Base-by-base conservation (phyloP, 2,888 invertebrate species). In the Hyles lineata region DNA sequence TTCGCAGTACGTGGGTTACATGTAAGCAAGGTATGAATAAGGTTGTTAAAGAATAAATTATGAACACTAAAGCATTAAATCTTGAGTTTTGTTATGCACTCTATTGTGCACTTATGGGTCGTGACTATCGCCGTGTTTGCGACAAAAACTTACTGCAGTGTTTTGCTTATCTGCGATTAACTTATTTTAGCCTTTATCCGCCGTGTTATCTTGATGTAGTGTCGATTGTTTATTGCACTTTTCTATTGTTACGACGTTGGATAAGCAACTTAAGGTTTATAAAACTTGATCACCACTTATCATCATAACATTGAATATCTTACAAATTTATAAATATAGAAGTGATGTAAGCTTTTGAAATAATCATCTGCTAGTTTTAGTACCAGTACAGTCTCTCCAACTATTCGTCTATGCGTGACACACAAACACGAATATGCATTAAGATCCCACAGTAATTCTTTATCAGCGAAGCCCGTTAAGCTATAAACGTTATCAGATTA, bases 401-500 rank as follows among this genome's bases (percentile, higher is more conserved):
- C 43, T 15, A 67, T 67, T 67, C 15, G 50, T 23, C 17, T 23
- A 67, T 50, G 50, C 67, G 67, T 70, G 72, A 73, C 74, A 74
- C 74, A 77, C 74, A 76, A 78, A 77, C 73, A 75, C 75, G 74
- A 76, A 73, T 59, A 75, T 75, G 72, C 58, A 35, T 55, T 72
- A 58, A 55, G 63, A 63, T 29, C 58, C 25, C 50, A 72, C 32
- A 55, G 72, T 77, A 82, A 82, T 80, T 79, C 79, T 78, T 82
- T 74, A 75, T 77, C 73, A 74, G 62, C 76, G 77, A 77, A 80
- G 77, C 76, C 79, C 75, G 77, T 73, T 63, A 72, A 78, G 78
- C 76, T 78, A 82, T 82, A 78, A 79, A 76, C 74, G 72, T 80
- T 85, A 84, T 85, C 85, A 79, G 85, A 85, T 84, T 78, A 80